These are phyloP conservation scores for Alces alces DNA, from an alignment of 2,113 vertebrate genomes.

Conservation along the genomic window DNA sequence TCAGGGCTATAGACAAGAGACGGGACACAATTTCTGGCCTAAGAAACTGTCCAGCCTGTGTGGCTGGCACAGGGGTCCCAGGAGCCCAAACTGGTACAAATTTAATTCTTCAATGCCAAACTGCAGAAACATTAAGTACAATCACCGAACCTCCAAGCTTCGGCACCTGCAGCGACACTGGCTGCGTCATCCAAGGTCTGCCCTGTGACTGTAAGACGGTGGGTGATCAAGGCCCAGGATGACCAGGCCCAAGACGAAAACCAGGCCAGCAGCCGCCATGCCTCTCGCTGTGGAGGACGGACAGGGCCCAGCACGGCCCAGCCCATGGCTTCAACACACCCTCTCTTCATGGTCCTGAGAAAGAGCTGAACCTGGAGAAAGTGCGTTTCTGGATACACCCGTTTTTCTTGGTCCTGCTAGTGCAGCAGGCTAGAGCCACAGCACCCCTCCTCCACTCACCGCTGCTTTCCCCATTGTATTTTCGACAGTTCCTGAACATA, in stretches of 20 bases:
- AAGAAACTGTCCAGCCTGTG: not conserved
- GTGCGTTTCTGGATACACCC: not conserved
- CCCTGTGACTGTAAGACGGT: not conserved
- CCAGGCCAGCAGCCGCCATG: too few relatives aligned
- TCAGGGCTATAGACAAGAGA: not conserved
- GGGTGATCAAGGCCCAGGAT: not conserved
- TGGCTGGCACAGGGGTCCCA: not conserved
- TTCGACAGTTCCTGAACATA: slow-evolving; percentile 96
- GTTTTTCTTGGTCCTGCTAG: not conserved
- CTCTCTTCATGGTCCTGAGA: not conserved
- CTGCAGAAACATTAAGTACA: not conserved
- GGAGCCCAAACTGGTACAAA: not conserved
- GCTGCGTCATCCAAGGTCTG: not conserved
- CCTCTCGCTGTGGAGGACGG: fast-evolving
- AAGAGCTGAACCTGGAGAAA: not conserved
- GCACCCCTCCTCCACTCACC: slow-evolving; percentile 82
- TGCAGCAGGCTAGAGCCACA: not conserved
- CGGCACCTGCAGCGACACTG: not conserved
- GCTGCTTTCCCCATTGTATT: slow-evolving; percentile 97
- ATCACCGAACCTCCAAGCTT: not conserved
- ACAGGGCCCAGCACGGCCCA: not conserved
- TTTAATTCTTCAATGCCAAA: not conserved
- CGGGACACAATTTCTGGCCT: not conserved
- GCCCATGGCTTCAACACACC: not conserved
- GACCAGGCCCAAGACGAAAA: not conserved